phyloP scores from a whole-genome alignment of 2,797 vertebrate species.

The Sebastiscus albofasciatus region DNA sequence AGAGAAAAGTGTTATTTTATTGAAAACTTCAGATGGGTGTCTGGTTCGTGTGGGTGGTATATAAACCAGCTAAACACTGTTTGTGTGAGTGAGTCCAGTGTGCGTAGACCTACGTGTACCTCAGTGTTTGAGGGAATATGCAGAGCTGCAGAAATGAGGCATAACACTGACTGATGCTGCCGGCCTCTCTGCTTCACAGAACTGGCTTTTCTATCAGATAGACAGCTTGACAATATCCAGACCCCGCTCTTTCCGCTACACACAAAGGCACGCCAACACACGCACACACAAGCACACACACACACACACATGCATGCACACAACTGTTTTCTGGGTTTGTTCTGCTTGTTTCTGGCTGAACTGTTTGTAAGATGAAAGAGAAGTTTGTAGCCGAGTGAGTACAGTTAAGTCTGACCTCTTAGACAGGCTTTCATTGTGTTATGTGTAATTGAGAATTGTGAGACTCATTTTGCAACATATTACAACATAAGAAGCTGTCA shows the following conservation, averaged over 20 bases:
- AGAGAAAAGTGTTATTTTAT: slow-evolving; percentile 25
- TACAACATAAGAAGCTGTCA: not conserved
- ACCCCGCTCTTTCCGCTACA: slow-evolving; percentile 74
- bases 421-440: slow-evolving; percentile 45
- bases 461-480: slow-evolving; percentile 23
- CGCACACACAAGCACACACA: slow-evolving; percentile 34
- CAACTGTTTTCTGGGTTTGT: slow-evolving; percentile 48
- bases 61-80: slow-evolving; percentile 44
- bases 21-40: slow-evolving; percentile 45
- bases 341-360: slow-evolving; percentile 60
- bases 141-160: slow-evolving; percentile 84
- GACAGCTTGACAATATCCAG: slow-evolving; percentile 87
- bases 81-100: slow-evolving; percentile 52
- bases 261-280: slow-evolving; percentile 56
- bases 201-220: slow-evolving; percentile 84
- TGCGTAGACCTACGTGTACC: slow-evolving; percentile 48
- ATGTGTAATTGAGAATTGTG: slow-evolving; percentile 22
- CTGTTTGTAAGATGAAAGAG: slow-evolving; percentile 68
- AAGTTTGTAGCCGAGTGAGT: slow-evolving; percentile 48
- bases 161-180: slow-evolving; percentile 81
- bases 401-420: slow-evolving; percentile 47
- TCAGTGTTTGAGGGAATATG: slow-evolving; percentile 72
- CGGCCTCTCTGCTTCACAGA: slow-evolving; percentile 79
- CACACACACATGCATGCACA: slow-evolving; percentile 5
- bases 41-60: slow-evolving; percentile 58